Conservation (phyloP, 2,797 vertebrate genomes). For the Hypotaenidia okinawae region DNA sequence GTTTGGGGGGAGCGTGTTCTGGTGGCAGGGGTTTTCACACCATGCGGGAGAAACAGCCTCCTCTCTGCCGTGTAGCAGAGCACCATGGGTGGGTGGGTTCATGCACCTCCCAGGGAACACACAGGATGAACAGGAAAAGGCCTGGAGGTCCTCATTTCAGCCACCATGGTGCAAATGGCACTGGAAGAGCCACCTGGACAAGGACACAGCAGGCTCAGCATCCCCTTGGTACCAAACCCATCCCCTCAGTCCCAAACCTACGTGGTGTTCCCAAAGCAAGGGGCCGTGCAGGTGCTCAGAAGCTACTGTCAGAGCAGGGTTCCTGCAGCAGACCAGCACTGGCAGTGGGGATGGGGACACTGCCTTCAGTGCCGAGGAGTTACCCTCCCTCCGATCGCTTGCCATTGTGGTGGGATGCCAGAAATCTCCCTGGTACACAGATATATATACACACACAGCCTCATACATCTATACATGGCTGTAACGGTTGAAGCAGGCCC, state of each 20-base stretch:
- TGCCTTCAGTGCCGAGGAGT: background rate
- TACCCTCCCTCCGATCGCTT: background rate
- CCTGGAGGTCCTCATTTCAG: background rate
- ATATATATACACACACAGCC: background rate
- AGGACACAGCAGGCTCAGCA: background rate
- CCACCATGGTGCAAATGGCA: background rate
- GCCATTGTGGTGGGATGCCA: background rate
- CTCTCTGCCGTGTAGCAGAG: background rate
- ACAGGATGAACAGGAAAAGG: background rate
- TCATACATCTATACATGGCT: conserved; percentile 21
- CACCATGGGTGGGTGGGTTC: background rate
- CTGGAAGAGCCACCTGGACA: background rate
- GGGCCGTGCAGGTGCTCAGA: background rate
- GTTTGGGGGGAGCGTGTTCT: background rate
- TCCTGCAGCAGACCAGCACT: background rate
- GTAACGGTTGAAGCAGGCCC: conserved; percentile 8
- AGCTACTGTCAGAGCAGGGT: background rate
- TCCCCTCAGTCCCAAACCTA: background rate
- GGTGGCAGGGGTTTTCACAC: background rate
- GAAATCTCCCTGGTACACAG: background rate
- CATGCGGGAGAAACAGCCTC: background rate
- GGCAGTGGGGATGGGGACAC: background rate
- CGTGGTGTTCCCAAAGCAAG: background rate
- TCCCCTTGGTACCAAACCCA: background rate
- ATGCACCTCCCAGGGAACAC: background rate